Percentiles rank a stretch among this genome's conserved stretches.
These are phyloP conservation scores for Casuarius casuarius DNA, from an alignment of 2,113 vertebrate species.

Conservation along the genomic window DNA sequence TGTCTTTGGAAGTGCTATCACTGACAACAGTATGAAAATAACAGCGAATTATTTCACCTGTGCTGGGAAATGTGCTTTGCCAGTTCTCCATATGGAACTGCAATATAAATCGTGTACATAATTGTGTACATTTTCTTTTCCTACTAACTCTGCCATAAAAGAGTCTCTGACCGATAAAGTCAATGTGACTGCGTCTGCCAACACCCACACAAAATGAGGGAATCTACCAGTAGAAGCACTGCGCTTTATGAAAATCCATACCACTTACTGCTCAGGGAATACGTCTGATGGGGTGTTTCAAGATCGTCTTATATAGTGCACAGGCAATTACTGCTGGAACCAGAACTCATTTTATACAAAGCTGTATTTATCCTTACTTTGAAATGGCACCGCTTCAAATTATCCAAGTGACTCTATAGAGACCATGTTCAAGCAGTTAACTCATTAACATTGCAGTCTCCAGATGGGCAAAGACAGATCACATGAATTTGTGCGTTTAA, in stretches of 20 bases:
- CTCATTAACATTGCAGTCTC: conserved; percentile 51
- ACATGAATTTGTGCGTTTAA: not conserved
- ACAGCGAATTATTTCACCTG: not conserved
- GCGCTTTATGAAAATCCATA: conserved; percentile 20
- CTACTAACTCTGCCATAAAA: conserved; percentile 15
- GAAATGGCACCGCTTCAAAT: conserved; percentile 38
- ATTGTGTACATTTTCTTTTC: conserved; percentile 12
- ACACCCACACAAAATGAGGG: not conserved
- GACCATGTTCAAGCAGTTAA: conserved; percentile 49
- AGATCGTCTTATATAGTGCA: not conserved
- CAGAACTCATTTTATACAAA: conserved; percentile 45
- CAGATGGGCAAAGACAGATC: conserved; percentile 26
- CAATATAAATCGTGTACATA: not conserved
- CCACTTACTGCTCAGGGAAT: conserved; percentile 38
- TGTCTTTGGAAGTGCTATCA: not conserved
- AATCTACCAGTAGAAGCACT: not conserved
- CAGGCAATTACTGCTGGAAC: conserved; percentile 51
- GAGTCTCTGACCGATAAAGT: conserved; percentile 6
- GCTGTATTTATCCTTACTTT: conserved; percentile 57
- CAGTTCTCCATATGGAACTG: not conserved
- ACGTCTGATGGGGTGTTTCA: conserved; percentile 35
- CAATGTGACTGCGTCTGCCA: conserved; percentile 45
- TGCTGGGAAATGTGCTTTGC: conserved; percentile 1
- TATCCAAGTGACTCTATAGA: conserved; percentile 29
- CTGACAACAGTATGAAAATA: not conserved